phyloP scores from a whole-genome alignment of 2,113 vertebrate species.

The Aegotheles bennettii region DNA sequence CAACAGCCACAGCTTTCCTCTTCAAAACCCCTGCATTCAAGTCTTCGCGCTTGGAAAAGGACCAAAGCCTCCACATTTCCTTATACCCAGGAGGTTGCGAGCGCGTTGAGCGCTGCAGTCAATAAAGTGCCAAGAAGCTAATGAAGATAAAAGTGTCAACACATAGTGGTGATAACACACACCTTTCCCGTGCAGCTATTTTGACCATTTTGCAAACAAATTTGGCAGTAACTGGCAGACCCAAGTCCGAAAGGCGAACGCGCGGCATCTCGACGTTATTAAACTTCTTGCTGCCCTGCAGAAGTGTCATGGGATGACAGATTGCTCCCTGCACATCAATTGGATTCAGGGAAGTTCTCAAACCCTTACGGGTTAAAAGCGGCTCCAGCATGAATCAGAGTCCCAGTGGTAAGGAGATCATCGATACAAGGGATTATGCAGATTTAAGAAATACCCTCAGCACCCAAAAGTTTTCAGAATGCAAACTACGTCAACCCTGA shows the following conservation, averaged over 20 bases:
- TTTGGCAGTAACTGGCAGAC: not conserved
- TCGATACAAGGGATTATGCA: conserved; percentile 71
- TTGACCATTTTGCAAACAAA: not conserved
- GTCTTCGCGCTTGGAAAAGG: not conserved
- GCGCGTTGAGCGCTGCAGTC: rapidly evolving
- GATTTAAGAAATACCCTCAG: conserved; percentile 68
- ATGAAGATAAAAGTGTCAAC: conserved; percentile 10
- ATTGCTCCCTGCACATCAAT: conserved; percentile 55
- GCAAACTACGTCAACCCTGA: conserved; percentile 72
- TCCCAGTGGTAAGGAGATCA: conserved; percentile 63
- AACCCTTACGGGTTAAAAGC: conserved; percentile 70
- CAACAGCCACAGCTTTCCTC: not conserved
- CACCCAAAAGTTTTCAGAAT: conserved; percentile 74
- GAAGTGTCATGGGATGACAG: conserved; percentile 62
- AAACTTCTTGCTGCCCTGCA: not conserved
- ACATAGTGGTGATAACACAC: not conserved
- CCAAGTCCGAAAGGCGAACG: not conserved
- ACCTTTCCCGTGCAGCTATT: not conserved
- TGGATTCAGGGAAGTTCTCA: conserved; percentile 37
- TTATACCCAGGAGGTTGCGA: not conserved
- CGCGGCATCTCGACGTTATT: not conserved
- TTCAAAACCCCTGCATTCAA: not conserved
- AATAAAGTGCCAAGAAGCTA: not conserved
- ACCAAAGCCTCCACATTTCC: not conserved
- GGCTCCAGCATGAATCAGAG: conserved; percentile 46